phyloP scores from a whole-genome alignment of 2,113 vertebrate genomes.

The Eulemur rufifrons region DNA sequence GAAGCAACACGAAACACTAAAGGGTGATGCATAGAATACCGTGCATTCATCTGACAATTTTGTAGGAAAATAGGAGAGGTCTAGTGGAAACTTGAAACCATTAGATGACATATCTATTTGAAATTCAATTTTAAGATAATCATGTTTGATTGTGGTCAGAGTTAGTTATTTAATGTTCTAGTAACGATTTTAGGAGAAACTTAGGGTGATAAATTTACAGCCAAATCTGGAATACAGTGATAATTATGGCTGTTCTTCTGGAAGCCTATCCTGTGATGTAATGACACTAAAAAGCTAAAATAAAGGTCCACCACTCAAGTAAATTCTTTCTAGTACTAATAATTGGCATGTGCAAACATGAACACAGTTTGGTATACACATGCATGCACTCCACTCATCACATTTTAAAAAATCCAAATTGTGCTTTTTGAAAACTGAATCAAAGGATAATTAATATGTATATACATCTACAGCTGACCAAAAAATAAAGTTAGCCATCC shows the following conservation, averaged over 20 bases:
- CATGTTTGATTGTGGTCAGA: background rate
- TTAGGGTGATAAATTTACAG: background rate
- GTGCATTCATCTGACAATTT: background rate
- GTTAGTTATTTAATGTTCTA: background rate
- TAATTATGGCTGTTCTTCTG: background rate
- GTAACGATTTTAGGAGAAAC: background rate
- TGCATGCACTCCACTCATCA: no score
- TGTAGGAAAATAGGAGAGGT: background rate
- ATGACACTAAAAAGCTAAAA: background rate
- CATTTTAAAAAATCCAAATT: background rate
- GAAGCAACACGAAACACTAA: background rate
- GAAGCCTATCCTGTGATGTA: background rate
- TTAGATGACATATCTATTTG: background rate
- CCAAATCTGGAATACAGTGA: fast-evolving
- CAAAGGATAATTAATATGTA: background rate
- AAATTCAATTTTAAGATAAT: background rate
- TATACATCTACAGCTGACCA: background rate
- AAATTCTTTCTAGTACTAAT: background rate
- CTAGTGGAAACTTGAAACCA: background rate
- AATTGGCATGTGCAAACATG: background rate
- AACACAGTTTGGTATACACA: background rate
- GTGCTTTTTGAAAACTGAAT: background rate
- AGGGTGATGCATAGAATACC: background rate
- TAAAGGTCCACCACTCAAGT: background rate
- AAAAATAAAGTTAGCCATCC: background rate